Conservation (phyloP, 2,888 invertebrate species). For the Monopis laevigella region DNA sequence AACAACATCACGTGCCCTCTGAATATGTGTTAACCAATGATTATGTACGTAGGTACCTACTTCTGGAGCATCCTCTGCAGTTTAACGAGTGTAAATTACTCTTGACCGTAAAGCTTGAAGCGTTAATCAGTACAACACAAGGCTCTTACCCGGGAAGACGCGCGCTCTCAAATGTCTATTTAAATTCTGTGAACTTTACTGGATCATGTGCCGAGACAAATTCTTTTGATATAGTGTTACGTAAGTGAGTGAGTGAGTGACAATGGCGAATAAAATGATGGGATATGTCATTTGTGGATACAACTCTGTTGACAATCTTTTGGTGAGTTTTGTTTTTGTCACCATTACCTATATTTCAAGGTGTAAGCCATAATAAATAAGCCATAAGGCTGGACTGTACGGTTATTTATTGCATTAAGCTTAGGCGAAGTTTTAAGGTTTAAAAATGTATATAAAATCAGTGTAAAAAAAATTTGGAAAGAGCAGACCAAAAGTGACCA, state of each 20-base stretch:
- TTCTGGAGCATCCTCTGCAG: not conserved
- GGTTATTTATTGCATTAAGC: no score
- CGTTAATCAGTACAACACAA: slow-evolving; percentile 10
- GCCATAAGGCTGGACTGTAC: no score
- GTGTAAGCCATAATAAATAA: no score
- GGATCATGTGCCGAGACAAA: not conserved
- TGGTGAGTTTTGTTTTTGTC: slow-evolving; percentile 46
- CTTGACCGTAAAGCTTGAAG: slow-evolving; percentile 1
- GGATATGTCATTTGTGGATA: slow-evolving; percentile 70
- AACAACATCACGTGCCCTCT: no score
- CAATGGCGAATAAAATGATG: slow-evolving; percentile 60
- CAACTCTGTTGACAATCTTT: slow-evolving; percentile 64
- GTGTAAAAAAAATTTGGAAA: no score
- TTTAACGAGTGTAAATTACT: slow-evolving; percentile 9
- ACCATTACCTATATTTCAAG: no score
- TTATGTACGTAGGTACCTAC: not conserved
- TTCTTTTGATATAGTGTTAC: no score
- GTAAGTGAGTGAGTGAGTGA: not conserved
- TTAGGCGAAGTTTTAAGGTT: no score
- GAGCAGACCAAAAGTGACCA: no score
- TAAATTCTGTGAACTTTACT: not conserved
- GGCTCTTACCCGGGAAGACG: not conserved
- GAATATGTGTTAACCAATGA: not conserved
- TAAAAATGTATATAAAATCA: no score
- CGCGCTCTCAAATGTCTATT: not conserved